These are phyloP conservation scores for Neopipo cinnamomea DNA, from an alignment of 2,113 vertebrate genomes.

Conservation along the genomic window DNA sequence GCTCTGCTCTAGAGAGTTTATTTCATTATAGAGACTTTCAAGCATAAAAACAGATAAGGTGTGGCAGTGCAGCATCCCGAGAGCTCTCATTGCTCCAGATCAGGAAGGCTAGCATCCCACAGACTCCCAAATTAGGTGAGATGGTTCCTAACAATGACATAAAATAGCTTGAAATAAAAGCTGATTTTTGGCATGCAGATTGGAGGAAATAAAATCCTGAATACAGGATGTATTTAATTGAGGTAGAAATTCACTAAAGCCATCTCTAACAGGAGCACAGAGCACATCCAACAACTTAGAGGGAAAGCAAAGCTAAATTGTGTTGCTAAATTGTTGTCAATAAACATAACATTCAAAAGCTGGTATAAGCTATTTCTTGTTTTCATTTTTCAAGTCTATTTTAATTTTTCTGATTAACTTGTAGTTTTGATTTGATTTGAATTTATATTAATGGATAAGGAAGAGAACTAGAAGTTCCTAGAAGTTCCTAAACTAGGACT, in stretches of 20 bases:
- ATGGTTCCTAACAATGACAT: neutral
- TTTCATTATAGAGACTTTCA: neutral
- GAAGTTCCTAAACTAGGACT: neutral
- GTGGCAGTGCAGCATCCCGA: neutral
- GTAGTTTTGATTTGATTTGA: neutral
- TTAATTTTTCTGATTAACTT: neutral
- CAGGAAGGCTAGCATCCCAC: neutral
- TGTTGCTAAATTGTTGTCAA: neutral
- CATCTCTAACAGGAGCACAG: neutral
- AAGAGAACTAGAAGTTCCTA: too few relatives aligned
- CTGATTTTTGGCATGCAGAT: neutral
- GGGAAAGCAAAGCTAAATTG: neutral
- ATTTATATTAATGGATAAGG: neutral
- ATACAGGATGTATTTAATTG: neutral
- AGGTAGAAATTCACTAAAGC: neutral
- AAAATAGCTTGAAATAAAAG: neutral
- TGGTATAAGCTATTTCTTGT: neutral
- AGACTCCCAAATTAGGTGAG: fast-evolving
- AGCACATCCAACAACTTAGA: neutral
- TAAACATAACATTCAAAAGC: neutral
- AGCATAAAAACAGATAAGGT: neutral
- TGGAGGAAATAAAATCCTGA: neutral
- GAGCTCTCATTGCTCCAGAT: neutral
- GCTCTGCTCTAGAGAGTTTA: neutral
- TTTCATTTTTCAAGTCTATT: neutral